phyloP scores from a whole-genome alignment of 2,113 vertebrate genomes.

The Podarcis muralis region DNA sequence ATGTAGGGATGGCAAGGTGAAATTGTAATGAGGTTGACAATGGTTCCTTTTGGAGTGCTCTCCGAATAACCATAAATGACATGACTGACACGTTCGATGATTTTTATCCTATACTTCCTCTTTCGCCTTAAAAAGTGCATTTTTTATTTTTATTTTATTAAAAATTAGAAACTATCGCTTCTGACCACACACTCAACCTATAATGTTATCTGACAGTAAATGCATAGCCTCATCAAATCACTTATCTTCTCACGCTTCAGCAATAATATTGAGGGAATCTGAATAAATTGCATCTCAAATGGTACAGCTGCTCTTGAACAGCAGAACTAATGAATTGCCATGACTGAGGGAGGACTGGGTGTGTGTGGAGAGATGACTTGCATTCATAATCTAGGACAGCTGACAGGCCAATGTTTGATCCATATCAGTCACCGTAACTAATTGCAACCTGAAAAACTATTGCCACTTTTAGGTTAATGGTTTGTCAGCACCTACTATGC shows the following conservation, averaged over 20 bases:
- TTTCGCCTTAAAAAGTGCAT: slow-evolving; percentile 54
- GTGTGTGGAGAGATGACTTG: slow-evolving; percentile 54
- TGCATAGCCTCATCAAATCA: slow-evolving; percentile 75
- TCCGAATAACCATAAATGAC: background rate
- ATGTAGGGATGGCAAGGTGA: background rate
- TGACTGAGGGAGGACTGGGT: slow-evolving; percentile 46
- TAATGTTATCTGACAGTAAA: slow-evolving; percentile 77
- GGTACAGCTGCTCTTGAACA: slow-evolving; percentile 74
- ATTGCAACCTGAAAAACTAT: slow-evolving; percentile 70
- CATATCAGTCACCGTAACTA: slow-evolving; percentile 64
- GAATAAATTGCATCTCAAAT: slow-evolving; percentile 76
- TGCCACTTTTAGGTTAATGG: slow-evolving; percentile 61
- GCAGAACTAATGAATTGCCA: slow-evolving; percentile 78
- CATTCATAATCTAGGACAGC: slow-evolving; percentile 58
- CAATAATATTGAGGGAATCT: slow-evolving; percentile 71
- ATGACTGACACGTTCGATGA: slow-evolving; percentile 25
- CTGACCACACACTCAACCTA: slow-evolving; percentile 64
- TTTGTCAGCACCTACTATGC: slow-evolving; percentile 63
- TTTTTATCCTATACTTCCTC: slow-evolving; percentile 62
- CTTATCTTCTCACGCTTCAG: slow-evolving; percentile 64
- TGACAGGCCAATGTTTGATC: slow-evolving; percentile 56
- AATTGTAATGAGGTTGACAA: slow-evolving; percentile 25
- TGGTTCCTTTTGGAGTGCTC: background rate
- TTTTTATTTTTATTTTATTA: slow-evolving; percentile 32
- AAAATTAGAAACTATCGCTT: slow-evolving; percentile 44